Evolutionary conservation across 2,797 vertebrate genomes (phyloP), one percentile per base, ranked within the genome.

Genomic region (Darevskia mixta): DNA sequence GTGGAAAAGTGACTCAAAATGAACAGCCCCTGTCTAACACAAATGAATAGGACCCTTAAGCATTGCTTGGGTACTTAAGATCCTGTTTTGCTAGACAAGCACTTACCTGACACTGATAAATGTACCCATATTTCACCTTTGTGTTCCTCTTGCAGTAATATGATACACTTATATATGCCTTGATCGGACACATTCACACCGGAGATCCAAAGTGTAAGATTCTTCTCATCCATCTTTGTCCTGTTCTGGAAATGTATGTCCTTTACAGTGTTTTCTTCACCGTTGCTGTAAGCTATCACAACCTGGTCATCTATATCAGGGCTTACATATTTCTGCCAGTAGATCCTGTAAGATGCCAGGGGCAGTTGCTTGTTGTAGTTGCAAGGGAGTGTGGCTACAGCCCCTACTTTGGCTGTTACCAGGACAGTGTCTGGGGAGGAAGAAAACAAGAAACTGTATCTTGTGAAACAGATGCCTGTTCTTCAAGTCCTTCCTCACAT

Each of bases 31-130:
- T 58, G 45, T 71, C 58, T 79, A 86, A 61, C 71, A 73, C 10
- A 79, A 76, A 45, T 69, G 43, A 79, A 67, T 15, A 45, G 61
- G 32, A 17, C 13, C 43, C 18, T 73, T 25, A 76, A 27, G 3
- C 1, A 29, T n/a, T 23, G 27, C 15, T 27, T 71, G 67, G 32
- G 32, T 10, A 78, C 15, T 82, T 78, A 79, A 83, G 85, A 72
- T 69, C 32, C 35, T 87, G 25, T 11, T 72, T 61, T 8, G 0
- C 1, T 76, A 82, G 88, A 35, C 83, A 89, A 86, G 73, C 90
- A 96, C 96, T 79, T 89, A 97, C 97, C 97, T 95, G 69, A 94
- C 85, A 97, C 88, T 0, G 55, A n/a, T 77, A 97, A 58, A 13
- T 0, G 35, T 76, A 94, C 86, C 0, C 0, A 2, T 38, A 0